Base-by-base conservation (phyloP, 2,797 vertebrate species). In the Labeo calbasu region DNA sequence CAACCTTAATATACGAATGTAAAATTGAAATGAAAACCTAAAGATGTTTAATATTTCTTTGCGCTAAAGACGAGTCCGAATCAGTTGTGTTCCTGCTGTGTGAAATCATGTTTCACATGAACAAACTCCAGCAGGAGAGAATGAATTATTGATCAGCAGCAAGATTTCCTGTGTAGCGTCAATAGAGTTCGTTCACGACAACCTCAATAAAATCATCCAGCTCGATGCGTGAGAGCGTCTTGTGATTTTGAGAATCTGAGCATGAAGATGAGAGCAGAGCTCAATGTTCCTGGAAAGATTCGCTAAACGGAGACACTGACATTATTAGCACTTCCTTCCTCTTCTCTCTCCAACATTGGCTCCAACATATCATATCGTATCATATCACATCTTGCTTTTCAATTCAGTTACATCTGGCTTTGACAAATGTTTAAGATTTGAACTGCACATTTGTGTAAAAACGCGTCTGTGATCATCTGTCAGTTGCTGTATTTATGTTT, bases 81-180 rank as follows among this genome's bases (percentile, higher is more conserved):
- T 19, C 13, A 36, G 15, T 23, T 68, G 14, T 43, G 48, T 32
- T 69, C 78, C 65, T 70, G 65, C 65, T 50, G 55, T 13, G 28
- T 65, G 70, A 81, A 81, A 50, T 40, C 17, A 63, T 81, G 79
- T 81, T 70, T 55, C 68, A 69, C 51, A 70, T 51, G 40, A 59
- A 28, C 32, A 28, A 48, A 63, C 23, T 72, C 43, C 14, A 23
- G 17, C 43, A 50, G 53, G 55, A 82, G 80, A 63, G 13, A 10
- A 82, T 82, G 43, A 82, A 73, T 82, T 82, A 73, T 82, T 73
- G 69, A 73, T 82, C 70, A 81, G 36, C 79, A 19, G 65, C 32
- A 57, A 53, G 36, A 59, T 51, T 32, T 65, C 53, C 21, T 57
- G 51, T 28, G 28, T 69, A 68, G 8, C 32, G 8, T 80, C 66